Evolutionary conservation across 2,888 invertebrate genomes (phyloP).

Genomic region (Drosophila affinis): DNA sequence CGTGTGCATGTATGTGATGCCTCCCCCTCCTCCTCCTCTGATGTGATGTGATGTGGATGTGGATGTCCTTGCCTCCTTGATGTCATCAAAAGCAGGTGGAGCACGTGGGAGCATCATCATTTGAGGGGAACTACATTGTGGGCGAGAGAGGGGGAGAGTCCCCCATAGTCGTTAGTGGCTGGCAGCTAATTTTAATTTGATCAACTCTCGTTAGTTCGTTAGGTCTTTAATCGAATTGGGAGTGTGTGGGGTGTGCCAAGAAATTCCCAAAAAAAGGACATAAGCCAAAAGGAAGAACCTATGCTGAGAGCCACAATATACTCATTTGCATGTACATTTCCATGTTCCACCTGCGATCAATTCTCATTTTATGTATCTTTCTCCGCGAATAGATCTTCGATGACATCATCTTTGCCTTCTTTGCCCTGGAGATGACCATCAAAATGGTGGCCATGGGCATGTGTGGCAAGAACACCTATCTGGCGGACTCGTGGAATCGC

Average conservation of each 20-base stretch:
- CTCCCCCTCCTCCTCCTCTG: neutral
- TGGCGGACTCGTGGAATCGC: slow-evolving; percentile 99
- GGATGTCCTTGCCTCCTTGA: neutral
- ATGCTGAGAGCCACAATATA: too few species aligned
- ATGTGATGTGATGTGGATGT: neutral
- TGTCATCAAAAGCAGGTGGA: slow-evolving; percentile 1
- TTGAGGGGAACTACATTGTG: too few species aligned
- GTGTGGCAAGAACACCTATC: slow-evolving; percentile 95
- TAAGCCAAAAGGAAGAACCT: too few species aligned
- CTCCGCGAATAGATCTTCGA: slow-evolving; percentile 91
- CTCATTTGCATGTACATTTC: too few species aligned
- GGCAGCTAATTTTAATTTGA: slow-evolving; percentile 37
- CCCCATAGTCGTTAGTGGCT: neutral
- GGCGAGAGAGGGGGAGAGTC: too few species aligned
- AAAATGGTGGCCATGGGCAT: slow-evolving; percentile 99
- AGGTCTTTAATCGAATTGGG: neutral
- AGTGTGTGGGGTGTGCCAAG: too few species aligned
- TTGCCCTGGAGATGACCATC: slow-evolving; percentile 98
- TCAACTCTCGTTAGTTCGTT: slow-evolving; percentile 36
- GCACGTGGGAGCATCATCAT: neutral
- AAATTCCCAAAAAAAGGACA: too few species aligned
- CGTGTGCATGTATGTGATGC: slow-evolving; percentile 21
- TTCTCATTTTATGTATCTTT: too few species aligned
- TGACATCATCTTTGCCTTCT: slow-evolving; percentile 99
- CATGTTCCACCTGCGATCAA: too few species aligned